Evolutionary conservation across 2,888 invertebrate species (phyloP).

Genomic region (Drosophila limbata): DNA sequence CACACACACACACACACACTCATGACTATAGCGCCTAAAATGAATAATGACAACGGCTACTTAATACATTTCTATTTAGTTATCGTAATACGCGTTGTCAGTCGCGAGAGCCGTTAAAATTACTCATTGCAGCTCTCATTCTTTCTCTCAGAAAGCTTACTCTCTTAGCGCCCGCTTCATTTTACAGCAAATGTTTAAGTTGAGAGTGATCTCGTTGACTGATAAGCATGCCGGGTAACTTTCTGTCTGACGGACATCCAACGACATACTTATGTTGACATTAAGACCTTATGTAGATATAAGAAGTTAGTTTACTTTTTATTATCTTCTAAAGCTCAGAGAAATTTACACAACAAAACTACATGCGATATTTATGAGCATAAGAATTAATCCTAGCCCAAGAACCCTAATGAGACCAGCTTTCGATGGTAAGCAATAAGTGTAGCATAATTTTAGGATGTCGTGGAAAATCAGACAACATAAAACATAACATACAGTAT

Average conservation of each 20-base stretch:
- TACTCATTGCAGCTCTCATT: slow-evolving; percentile 13
- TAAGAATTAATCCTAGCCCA: neutral
- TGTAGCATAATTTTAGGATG: slow-evolving; percentile 17
- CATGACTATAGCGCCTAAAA: slow-evolving; percentile 53
- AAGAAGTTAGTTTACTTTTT: too few relatives aligned
- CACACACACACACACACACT: slow-evolving; percentile 20
- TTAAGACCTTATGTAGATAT: neutral
- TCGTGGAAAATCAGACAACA: neutral
- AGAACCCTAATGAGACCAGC: neutral
- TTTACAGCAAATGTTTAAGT: slow-evolving; percentile 25
- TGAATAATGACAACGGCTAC: slow-evolving; percentile 53
- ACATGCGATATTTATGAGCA: neutral
- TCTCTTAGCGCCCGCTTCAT: slow-evolving; percentile 21
- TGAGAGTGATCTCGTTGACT: slow-evolving; percentile 57
- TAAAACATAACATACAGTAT: neutral
- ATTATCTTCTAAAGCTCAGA: neutral
- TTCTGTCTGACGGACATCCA: slow-evolving; percentile 19
- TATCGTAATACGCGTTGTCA: slow-evolving; percentile 49
- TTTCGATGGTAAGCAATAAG: neutral
- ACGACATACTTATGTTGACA: slow-evolving; percentile 11
- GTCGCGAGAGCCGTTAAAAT: slow-evolving; percentile 5
- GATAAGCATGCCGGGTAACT: slow-evolving; percentile 47
- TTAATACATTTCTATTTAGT: slow-evolving; percentile 41
- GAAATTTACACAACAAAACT: neutral
- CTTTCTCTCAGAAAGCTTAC: neutral